Percentiles rank a stretch among this genome's conserved stretches.
phyloP scores from a whole-genome alignment of 1,140 invertebrate genomes.

The Solenopsis fugax region DNA sequence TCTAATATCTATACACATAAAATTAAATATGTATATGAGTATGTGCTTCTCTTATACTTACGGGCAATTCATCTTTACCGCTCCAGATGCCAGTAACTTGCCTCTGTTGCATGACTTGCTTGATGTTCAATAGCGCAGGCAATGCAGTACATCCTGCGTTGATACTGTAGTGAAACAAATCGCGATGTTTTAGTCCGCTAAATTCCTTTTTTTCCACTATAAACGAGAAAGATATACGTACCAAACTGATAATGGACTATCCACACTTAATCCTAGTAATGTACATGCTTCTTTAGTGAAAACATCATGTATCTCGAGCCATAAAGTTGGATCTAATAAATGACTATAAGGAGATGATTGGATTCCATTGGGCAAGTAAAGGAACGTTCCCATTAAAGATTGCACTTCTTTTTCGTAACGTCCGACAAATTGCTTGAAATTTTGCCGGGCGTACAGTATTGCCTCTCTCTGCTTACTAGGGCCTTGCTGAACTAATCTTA shows the following conservation, averaged over 20 bases:
- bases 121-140: conserved; percentile 96
- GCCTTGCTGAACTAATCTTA: conserved; percentile 91
- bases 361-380: conserved; percentile 93
- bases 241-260: conserved; percentile 92
- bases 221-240: conserved; percentile 78
- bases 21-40: neutral
- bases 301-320: conserved; percentile 93
- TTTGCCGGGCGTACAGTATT: conserved; percentile 94
- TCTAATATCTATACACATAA: neutral
- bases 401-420: conserved; percentile 95
- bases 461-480: conserved; percentile 90
- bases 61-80: conserved; percentile 97
- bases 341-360: conserved; percentile 93
- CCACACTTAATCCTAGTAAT: conserved; percentile 95
- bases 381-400: conserved; percentile 94
- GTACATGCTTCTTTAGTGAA: conserved; percentile 97
- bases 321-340: conserved; percentile 92
- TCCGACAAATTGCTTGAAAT: conserved; percentile 94
- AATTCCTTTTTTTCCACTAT: neutral
- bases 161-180: conserved; percentile 88
- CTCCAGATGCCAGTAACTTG: conserved; percentile 98
- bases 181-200: neutral
- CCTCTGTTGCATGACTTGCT: conserved; percentile 98
- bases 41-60: conserved; percentile 86
- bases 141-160: conserved; percentile 97